Base-by-base conservation (phyloP, 1,140 invertebrate genomes). In the Contarinia nasturtii region DNA sequence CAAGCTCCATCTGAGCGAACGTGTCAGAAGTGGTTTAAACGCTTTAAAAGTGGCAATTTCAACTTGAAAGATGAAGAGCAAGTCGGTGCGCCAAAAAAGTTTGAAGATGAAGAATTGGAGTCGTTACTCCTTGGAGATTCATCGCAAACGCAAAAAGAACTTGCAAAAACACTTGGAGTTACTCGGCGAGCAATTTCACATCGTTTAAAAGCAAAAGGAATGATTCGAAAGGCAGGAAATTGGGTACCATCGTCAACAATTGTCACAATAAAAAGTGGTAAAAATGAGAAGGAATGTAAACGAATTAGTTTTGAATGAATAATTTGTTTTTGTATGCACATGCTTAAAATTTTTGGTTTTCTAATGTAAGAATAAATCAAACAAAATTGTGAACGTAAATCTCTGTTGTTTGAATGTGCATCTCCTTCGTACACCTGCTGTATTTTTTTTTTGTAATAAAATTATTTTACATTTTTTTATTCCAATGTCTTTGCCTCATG, bases 201-300 rank as follows among this genome's bases (percentile, higher is more conserved):
- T 12, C 42, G 49, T 34, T 22, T 50, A 19, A 48, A 52, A 46
- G 33, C 42, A 7, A 45, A 48, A 36, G 49, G 49, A 50, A 52
- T 50, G 46, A 46, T 48, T 36, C 46, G 50, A 21, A 52, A 52
- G 40, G 33, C 14, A 46, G 21, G 36, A 43, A 36, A 41, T 51
- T 51, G 54, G 54, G 51, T 57, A 18, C 54, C 54, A 33, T 55
- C n/a, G n/a, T n/a, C n/a, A n/a, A n/a, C n/a, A n/a, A n/a, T n/a
- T n/a, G n/a, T n/a, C n/a, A n/a, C n/a, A n/a, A n/a, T n/a, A n/a
- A n/a, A n/a, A n/a, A n/a, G n/a, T n/a, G n/a, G n/a, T n/a, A n/a
- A n/a, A n/a, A n/a, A n/a, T n/a, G n/a, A n/a, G n/a, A n/a, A n/a
- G n/a, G n/a, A n/a, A n/a, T n/a, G n/a, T n/a, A n/a, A n/a, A n/a